phyloP scores from a whole-genome alignment of 1,140 invertebrate genomes.

The Mesaphorura yosii region DNA sequence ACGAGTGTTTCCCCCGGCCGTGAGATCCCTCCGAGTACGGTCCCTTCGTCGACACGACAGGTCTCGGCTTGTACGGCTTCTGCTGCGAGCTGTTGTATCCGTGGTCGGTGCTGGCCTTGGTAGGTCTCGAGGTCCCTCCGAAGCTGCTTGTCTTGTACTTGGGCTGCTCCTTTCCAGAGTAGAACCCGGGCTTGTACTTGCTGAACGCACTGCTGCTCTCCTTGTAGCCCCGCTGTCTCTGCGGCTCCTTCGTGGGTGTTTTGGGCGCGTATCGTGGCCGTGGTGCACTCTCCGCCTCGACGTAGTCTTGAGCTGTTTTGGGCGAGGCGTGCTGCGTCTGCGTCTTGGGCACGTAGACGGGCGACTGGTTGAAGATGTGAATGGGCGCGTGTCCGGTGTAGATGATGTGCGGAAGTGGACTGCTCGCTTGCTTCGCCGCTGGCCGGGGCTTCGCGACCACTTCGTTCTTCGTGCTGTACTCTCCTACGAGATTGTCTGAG shows the following conservation, averaged over 20 bases:
- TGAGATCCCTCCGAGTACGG: neutral
- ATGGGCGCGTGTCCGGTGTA: slow-evolving; percentile 38
- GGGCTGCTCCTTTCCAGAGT: neutral
- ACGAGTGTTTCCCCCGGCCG: neutral
- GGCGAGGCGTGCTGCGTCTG: neutral
- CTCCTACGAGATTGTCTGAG: too few species aligned
- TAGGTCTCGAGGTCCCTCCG: too few species aligned
- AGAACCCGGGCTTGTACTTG: neutral
- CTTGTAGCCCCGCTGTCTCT: neutral
- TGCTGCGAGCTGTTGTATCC: too few species aligned
- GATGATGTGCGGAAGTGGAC: slow-evolving; percentile 36
- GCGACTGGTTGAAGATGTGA: slow-evolving; percentile 37
- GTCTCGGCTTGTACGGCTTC: too few species aligned
- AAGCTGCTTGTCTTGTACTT: too few species aligned
- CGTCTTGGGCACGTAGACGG: slow-evolving; percentile 32
- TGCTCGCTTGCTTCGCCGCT: neutral
- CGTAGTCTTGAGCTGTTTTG: neutral
- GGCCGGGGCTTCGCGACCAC: too few species aligned
- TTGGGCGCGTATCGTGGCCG: too few species aligned
- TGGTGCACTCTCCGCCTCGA: neutral
- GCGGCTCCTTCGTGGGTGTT: too few species aligned
- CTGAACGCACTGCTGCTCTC: neutral
- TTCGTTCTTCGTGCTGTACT: too few species aligned
- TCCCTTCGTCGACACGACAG: neutral
- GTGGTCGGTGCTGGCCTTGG: too few species aligned